These are phyloP conservation scores for Vanessa cardui DNA, from an alignment of 2,888 invertebrate species.

Conservation along the genomic window DNA sequence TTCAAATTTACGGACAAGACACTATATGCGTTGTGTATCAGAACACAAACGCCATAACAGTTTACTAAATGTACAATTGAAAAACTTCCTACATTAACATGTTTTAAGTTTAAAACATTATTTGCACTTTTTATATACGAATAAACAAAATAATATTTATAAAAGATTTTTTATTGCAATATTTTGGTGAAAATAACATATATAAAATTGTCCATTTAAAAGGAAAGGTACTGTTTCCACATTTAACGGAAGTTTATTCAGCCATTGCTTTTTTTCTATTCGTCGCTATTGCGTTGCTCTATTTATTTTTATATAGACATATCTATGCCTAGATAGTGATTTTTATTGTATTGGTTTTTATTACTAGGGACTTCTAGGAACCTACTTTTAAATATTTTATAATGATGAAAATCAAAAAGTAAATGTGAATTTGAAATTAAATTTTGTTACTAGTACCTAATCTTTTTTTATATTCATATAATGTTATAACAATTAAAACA, in stretches of 20 bases:
- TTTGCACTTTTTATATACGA: neutral
- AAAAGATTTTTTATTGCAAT: neutral
- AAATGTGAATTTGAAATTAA: neutral
- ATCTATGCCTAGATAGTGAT: constrained; percentile 12
- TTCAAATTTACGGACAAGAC: constrained; percentile 49
- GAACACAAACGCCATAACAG: constrained; percentile 80
- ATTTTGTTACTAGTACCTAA: too few species aligned
- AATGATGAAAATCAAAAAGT: neutral
- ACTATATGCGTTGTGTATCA: constrained; percentile 77
- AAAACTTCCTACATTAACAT: constrained; percentile 34
- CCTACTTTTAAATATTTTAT: neutral
- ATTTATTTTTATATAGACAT: constrained; percentile 22
- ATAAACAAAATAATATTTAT: neutral
- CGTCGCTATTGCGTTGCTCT: constrained; percentile 23
- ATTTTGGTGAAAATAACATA: neutral
- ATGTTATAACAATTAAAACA: too few species aligned
- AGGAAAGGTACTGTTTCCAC: constrained; percentile 46
- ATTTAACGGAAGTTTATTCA: constrained; percentile 52
- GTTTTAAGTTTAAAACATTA: neutral
- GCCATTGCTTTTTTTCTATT: constrained; percentile 40
- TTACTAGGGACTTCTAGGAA: neutral
- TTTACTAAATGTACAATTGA: constrained; percentile 56
- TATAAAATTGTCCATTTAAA: constrained; percentile 23
- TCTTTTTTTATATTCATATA: too few species aligned
- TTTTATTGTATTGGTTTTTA: constrained; percentile 2